Conservation (phyloP, 2,113 vertebrate species). For the Acanthochromis polyacanthus region DNA sequence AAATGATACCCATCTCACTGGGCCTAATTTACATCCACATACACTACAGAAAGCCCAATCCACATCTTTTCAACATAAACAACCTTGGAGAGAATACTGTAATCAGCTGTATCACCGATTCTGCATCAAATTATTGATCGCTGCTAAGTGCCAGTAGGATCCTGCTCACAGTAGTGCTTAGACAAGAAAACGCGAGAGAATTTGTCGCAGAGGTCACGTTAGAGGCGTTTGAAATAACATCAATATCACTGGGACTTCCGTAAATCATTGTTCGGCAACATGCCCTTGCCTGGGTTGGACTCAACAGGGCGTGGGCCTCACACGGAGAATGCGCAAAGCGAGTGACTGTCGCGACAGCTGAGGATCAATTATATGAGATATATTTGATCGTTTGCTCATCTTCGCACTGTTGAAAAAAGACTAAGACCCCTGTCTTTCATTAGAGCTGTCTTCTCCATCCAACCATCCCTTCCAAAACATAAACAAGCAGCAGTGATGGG, state of each 20-base stretch:
- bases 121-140: constrained; percentile 19
- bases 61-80: constrained; percentile 3
- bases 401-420: neutral
- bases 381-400: neutral
- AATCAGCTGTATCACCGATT: neutral
- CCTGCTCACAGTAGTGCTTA: constrained; percentile 1
- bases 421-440: neutral
- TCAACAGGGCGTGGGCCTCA: constrained; percentile 87
- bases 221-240: constrained; percentile 17
- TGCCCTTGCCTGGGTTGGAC: constrained; percentile 67
- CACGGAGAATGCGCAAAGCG: constrained; percentile 80
- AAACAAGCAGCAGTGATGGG: constrained; percentile 18
- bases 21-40: neutral
- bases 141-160: constrained; percentile 2
- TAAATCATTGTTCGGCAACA: constrained; percentile 64
- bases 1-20: neutral
- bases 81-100: constrained; percentile 1
- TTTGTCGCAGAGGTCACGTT: constrained; percentile 41
- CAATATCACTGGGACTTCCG: constrained; percentile 32
- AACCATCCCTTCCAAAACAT: constrained; percentile 17
- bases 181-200: neutral
- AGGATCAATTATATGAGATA: constrained; percentile 39
- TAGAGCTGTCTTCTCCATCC: neutral
- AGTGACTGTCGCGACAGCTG: constrained; percentile 45
- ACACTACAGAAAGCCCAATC: neutral